Conservation (phyloP, 1,140 invertebrate genomes). For the Leguminivora glycinivorella region DNA sequence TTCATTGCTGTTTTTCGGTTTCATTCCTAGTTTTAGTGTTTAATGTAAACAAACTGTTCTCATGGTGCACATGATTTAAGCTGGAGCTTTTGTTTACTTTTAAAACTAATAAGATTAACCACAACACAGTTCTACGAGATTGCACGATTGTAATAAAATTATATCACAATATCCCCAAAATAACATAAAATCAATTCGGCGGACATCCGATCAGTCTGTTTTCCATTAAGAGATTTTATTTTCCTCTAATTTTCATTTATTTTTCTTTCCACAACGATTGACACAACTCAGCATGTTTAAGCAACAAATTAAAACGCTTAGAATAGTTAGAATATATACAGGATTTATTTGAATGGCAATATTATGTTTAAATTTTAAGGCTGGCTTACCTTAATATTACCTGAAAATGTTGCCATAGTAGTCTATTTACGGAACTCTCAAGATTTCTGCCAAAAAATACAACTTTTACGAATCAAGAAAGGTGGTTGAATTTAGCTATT, state of each 20-base stretch:
- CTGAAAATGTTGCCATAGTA: neutral
- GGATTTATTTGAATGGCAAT: neutral
- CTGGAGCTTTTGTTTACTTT: neutral
- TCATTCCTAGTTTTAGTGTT: slow-evolving; percentile 50
- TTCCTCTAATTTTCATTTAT: neutral
- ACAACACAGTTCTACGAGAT: neutral
- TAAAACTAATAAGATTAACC: neutral
- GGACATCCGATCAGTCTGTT: neutral
- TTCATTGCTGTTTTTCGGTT: slow-evolving; percentile 64
- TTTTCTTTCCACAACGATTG: neutral
- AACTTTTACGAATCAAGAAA: neutral
- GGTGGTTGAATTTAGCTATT: too few relatives aligned
- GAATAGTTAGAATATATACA: neutral
- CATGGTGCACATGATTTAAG: neutral
- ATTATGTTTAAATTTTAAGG: neutral
- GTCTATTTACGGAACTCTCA: neutral
- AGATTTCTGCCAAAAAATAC: neutral
- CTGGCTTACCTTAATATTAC: neutral
- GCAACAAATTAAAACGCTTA: neutral
- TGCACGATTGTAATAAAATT: neutral
- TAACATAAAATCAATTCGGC: neutral
- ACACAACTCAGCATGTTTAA: neutral
- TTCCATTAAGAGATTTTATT: neutral
- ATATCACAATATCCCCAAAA: neutral
- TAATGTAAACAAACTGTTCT: neutral